Evolutionary conservation across 2,888 invertebrate species (phyloP).

Genomic region (Cecidostiba fungosa): DNA sequence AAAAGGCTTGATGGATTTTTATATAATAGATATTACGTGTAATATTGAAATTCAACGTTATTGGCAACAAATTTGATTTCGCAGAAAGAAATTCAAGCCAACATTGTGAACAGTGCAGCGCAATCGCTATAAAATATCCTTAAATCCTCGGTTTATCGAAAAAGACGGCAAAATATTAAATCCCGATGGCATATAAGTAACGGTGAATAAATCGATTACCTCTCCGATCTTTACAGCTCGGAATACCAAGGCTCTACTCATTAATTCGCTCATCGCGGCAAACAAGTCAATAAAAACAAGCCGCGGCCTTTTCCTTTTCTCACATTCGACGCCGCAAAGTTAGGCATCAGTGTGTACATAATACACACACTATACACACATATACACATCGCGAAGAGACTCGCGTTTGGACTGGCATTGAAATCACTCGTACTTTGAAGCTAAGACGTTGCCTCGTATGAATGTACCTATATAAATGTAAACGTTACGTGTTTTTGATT

Average conservation of each 20-base stretch:
- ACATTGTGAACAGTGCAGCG: neutral
- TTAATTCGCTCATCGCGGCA: neutral
- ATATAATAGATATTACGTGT: no score
- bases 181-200: neutral
- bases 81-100: no score
- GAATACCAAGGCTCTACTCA: neutral
- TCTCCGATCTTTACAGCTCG: constrained; percentile 12
- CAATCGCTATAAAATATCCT: neutral
- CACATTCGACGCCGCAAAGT: neutral
- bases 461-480: neutral
- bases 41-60: no score
- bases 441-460: neutral
- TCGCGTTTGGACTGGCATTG: constrained; percentile 49
- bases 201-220: neutral
- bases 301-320: neutral
- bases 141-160: neutral
- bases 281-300: constrained; percentile 20
- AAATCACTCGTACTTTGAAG: constrained; percentile 35
- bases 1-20: no score
- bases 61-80: no score
- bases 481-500: neutral
- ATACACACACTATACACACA: no score
- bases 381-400: neutral
- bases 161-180: neutral
- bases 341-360: no score